Evolutionary conservation across 2,797 vertebrate species (phyloP).

Genomic region (Rhinichthys osculus): DNA sequence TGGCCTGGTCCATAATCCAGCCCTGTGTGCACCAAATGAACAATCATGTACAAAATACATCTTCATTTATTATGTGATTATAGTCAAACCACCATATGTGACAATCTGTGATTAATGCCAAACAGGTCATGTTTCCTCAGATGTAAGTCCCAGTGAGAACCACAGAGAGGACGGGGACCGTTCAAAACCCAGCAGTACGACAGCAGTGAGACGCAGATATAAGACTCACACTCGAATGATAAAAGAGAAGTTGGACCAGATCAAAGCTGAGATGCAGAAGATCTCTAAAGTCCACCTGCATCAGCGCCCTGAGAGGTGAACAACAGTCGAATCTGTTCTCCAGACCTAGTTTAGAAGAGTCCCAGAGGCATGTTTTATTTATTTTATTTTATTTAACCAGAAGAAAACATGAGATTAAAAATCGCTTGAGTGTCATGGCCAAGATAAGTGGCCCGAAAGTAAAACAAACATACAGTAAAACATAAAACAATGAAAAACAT

Average conservation of each 20-base stretch:
- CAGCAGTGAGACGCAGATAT: conserved; percentile 34
- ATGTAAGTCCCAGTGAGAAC: conserved; percentile 31
- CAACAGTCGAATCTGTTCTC: background rate
- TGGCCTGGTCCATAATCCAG: conserved; percentile 7
- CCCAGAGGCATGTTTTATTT: background rate
- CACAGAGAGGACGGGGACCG: background rate
- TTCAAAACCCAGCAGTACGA: conserved; percentile 7
- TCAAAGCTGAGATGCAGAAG: conserved; percentile 57
- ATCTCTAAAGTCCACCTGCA: conserved; percentile 38
- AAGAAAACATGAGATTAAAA: background rate
- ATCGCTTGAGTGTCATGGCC: background rate
- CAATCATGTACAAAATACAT: conserved; percentile 10
- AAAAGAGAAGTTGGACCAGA: conserved; percentile 54
- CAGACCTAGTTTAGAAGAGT: conserved; percentile 2
- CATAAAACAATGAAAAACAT: background rate
- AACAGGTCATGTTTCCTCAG: conserved; percentile 44
- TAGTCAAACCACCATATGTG: conserved; percentile 32
- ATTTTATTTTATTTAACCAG: background rate
- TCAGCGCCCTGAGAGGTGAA: conserved; percentile 53
- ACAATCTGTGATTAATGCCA: conserved; percentile 14
- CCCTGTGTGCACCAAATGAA: conserved; percentile 19
- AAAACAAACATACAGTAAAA: background rate
- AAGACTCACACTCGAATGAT: conserved; percentile 49
- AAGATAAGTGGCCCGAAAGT: background rate
- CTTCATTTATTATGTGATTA: conserved; percentile 30